phyloP scores from a whole-genome alignment of 2,113 vertebrate genomes.

The Cryptomyrus ogoouensis region DNA sequence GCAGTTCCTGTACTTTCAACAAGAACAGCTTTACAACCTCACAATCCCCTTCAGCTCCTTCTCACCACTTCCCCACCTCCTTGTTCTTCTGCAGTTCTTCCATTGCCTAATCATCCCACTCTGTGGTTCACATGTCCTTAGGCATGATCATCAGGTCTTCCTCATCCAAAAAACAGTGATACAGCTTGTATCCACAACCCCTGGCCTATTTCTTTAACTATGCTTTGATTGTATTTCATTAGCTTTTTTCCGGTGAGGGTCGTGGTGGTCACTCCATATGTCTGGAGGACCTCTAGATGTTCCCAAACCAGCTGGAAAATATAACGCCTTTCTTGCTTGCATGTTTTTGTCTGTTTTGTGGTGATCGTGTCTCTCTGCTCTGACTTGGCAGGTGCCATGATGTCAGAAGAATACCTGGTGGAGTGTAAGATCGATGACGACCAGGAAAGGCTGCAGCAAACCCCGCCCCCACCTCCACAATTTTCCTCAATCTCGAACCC shows the following conservation, averaged over 20 bases:
- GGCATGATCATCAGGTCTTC: neutral
- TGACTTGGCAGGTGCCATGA: slow-evolving; percentile 44
- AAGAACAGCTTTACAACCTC: neutral
- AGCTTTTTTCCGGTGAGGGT: neutral
- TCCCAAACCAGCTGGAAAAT: neutral
- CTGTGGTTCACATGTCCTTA: neutral
- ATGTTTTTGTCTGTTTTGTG: neutral
- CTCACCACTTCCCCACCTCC: neutral
- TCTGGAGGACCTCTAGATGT: neutral
- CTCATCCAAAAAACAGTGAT: neutral
- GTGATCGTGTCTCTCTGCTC: neutral
- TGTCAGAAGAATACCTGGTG: slow-evolving; percentile 61
- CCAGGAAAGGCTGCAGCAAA: slow-evolving; percentile 37
- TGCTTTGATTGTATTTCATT: neutral
- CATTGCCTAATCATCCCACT: neutral
- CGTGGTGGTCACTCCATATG: neutral
- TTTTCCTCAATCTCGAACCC: slow-evolving; percentile 41
- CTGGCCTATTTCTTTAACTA: neutral
- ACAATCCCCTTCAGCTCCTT: neutral
- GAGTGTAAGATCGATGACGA: slow-evolving; percentile 58
- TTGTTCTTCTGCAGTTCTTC: neutral
- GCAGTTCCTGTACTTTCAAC: neutral
- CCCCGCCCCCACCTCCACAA: slow-evolving; percentile 50
- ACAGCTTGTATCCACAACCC: neutral
- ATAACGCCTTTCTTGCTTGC: neutral